phyloP scores from a whole-genome alignment of 2,888 invertebrate genomes.

The Cloeon dipterum region DNA sequence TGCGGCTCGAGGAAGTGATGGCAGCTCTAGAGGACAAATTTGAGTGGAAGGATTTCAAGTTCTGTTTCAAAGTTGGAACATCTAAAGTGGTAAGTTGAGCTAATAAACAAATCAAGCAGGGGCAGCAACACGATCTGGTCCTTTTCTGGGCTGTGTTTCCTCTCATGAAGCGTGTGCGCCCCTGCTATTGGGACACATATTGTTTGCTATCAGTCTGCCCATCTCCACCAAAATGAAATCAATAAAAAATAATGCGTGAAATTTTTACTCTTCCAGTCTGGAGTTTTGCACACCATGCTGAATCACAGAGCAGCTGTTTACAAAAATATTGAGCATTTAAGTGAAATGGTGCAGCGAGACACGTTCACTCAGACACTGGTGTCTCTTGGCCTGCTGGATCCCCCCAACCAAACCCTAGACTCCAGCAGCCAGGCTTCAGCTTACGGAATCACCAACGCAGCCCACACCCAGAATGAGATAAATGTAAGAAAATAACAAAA shows the following conservation, averaged over 20 bases:
- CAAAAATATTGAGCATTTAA: constrained; percentile 25
- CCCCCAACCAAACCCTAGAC: constrained; percentile 7
- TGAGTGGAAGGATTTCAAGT: constrained; percentile 35
- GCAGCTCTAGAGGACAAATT: constrained; percentile 35
- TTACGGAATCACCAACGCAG: background rate
- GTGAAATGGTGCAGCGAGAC: constrained; percentile 34
- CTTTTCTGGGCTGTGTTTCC: no score
- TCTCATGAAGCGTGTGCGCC: no score
- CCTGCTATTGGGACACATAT: no score
- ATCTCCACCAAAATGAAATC: no score
- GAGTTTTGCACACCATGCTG: constrained; percentile 24
- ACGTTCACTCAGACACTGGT: constrained; percentile 33
- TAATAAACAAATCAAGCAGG: no score
- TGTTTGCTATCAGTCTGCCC: no score
- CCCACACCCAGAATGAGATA: no score
- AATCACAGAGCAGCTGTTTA: constrained; percentile 24
- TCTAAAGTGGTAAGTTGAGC: constrained; percentile 39
- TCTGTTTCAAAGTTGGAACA: constrained; percentile 33
- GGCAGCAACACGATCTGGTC: no score
- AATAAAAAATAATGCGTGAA: constrained; percentile 2
- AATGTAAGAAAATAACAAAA: no score
- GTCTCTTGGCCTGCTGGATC: constrained; percentile 27
- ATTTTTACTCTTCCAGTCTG: constrained; percentile 19
- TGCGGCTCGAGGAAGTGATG: constrained; percentile 33
- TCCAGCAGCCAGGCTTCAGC: constrained; percentile 2